Evolutionary conservation across 2,888 invertebrate genomes (phyloP).

Genomic region (Microchrysa polita): DNA sequence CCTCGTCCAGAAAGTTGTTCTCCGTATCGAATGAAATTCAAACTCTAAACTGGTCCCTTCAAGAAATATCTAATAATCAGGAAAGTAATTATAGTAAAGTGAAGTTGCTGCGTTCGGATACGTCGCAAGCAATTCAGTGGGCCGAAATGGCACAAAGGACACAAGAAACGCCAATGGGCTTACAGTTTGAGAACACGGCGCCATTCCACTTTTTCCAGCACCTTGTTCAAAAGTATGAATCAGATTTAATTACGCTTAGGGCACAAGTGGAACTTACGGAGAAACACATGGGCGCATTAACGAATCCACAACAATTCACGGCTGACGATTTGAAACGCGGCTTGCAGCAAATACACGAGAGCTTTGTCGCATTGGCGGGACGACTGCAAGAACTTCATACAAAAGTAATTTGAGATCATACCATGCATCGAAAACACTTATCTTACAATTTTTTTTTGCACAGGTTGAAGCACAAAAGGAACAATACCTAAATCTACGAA

Average conservation of each 20-base stretch:
- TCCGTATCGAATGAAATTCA: constrained; percentile 60
- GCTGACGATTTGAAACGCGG: constrained; percentile 82
- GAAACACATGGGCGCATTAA: constrained; percentile 74
- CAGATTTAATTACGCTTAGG: constrained; percentile 73
- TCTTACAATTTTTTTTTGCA: constrained; percentile 40
- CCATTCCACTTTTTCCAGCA: constrained; percentile 77
- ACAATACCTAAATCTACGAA: constrained; percentile 82
- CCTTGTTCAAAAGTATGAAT: constrained; percentile 75
- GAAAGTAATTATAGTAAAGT: constrained; percentile 62
- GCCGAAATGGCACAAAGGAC: constrained; percentile 83
- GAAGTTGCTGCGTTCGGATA: constrained; percentile 72
- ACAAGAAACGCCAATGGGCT: constrained; percentile 77
- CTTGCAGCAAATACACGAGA: constrained; percentile 84
- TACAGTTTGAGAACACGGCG: constrained; percentile 79
- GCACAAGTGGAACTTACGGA: constrained; percentile 79
- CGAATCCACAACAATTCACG: constrained; percentile 71
- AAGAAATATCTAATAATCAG: constrained; percentile 61
- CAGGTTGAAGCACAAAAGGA: constrained; percentile 84
- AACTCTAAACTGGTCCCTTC: constrained; percentile 58
- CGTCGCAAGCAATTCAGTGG: constrained; percentile 76
- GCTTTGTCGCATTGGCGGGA: constrained; percentile 87
- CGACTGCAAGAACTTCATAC: constrained; percentile 83
- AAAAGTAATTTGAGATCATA: constrained; percentile 58
- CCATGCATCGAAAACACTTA: background rate
- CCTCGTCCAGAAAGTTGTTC: constrained; percentile 65